phyloP scores from a whole-genome alignment of 2,797 vertebrate species.

The Paguma larvata region DNA sequence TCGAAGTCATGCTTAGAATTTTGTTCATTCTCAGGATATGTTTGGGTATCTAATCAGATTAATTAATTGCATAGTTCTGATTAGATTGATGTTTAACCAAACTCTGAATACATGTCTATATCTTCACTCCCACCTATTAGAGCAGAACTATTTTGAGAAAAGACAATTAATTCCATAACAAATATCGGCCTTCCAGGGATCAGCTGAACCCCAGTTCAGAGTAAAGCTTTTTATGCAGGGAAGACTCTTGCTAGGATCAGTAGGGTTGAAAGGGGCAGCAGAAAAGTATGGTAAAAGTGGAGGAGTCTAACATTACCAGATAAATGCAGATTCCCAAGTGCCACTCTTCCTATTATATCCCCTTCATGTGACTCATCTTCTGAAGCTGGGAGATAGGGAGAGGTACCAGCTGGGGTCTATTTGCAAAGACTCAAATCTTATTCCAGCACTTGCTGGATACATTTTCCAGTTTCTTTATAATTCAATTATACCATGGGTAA shows the following conservation, averaged over 20 bases:
- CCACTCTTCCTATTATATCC: not conserved
- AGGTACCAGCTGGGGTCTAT: fast-evolving
- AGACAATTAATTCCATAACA: not conserved
- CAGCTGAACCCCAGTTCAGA: not conserved
- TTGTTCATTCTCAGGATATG: not conserved
- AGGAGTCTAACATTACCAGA: fast-evolving
- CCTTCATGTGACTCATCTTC: not conserved
- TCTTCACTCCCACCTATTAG: not conserved
- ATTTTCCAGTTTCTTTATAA: not conserved
- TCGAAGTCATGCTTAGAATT: not conserved
- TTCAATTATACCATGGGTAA: not conserved
- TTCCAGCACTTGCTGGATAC: fast-evolving
- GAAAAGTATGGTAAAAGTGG: not conserved
- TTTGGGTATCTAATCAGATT: not conserved
- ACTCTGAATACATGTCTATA: not conserved
- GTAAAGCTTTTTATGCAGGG: not conserved
- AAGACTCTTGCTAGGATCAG: not conserved
- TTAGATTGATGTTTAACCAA: not conserved
- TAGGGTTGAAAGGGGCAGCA: not conserved
- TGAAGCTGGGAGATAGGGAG: not conserved
- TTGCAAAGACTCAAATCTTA: not conserved
- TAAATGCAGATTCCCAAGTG: not conserved
- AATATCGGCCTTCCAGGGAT: not conserved
- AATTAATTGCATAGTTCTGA: not conserved
- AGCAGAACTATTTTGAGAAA: not conserved